Evolutionary conservation across 2,113 vertebrate species (phyloP).

Genomic region (Oostethus manadensis): DNA sequence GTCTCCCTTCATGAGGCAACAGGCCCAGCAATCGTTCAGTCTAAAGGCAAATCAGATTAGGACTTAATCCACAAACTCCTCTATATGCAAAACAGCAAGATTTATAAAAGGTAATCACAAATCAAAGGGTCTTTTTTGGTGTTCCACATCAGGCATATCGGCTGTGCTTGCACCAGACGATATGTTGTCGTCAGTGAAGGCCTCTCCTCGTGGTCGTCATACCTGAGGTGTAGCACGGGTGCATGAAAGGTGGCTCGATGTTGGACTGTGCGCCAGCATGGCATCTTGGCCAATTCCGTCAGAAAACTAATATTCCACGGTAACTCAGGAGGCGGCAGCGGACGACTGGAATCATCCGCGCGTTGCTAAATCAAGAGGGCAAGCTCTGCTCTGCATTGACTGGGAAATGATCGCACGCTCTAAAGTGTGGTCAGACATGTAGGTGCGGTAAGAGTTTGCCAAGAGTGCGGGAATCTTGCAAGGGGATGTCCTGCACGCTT

Average conservation of each 20-base stretch:
- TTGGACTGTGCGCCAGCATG: too few relatives aligned
- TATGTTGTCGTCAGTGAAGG: slow-evolving; percentile 40
- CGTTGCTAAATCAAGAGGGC: too few relatives aligned
- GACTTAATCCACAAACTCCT: slow-evolving; percentile 2
- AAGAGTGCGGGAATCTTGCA: too few relatives aligned
- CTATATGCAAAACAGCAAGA: slow-evolving; percentile 18
- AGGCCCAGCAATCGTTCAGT: slow-evolving; percentile 38
- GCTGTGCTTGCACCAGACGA: slow-evolving; percentile 37
- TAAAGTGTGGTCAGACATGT: too few relatives aligned
- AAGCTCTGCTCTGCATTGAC: too few relatives aligned
- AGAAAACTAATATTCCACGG: too few relatives aligned
- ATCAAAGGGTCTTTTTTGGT: slow-evolving; percentile 48
- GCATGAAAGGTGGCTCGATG: slow-evolving; percentile 41
- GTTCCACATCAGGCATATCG: slow-evolving; percentile 58
- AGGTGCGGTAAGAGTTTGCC: too few relatives aligned
- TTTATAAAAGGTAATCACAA: too few relatives aligned
- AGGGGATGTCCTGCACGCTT: neutral
- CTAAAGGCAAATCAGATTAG: slow-evolving; percentile 52
- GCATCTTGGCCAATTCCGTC: too few relatives aligned
- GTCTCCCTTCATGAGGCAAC: slow-evolving; percentile 20
- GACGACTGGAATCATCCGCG: too few relatives aligned
- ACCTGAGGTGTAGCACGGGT: slow-evolving; percentile 49
- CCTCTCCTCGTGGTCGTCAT: slow-evolving; percentile 52
- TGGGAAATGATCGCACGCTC: too few relatives aligned
- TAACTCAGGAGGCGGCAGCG: too few relatives aligned